phyloP scores from a whole-genome alignment of 2,888 invertebrate genomes.

The Cosmopolites sordidus region DNA sequence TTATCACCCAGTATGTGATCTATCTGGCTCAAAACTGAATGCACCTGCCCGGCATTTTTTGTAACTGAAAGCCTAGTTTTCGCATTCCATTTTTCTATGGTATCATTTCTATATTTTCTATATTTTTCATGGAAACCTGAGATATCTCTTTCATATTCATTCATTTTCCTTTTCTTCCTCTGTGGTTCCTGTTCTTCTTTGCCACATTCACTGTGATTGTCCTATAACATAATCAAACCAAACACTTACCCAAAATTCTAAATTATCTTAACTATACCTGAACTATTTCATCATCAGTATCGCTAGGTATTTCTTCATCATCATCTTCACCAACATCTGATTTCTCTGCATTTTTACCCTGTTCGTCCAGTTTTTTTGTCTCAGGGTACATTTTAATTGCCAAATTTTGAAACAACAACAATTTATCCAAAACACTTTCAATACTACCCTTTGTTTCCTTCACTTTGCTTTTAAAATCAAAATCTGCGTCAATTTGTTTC shows the following conservation, averaged over 20 bases:
- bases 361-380: constrained; percentile 54
- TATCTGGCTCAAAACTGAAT: constrained; percentile 72
- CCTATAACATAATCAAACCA: background rate
- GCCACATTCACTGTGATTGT: constrained; percentile 41
- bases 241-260: background rate
- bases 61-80: constrained; percentile 74
- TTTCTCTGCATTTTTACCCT: constrained; percentile 18
- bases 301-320: constrained; percentile 64
- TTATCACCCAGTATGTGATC: constrained; percentile 78
- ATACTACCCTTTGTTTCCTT: constrained; percentile 55
- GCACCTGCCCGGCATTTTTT: constrained; percentile 54
- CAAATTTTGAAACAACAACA: constrained; percentile 57
- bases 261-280: constrained; percentile 1
- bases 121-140: constrained; percentile 58
- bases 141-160: constrained; percentile 58
- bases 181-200: constrained; percentile 35
- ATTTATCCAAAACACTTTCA: constrained; percentile 60
- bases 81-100: constrained; percentile 93
- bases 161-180: constrained; percentile 54
- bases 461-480: constrained; percentile 53
- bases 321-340: constrained; percentile 37
- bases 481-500: constrained; percentile 38
- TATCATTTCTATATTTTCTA: constrained; percentile 66
- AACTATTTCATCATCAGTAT: constrained; percentile 51
- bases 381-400: constrained; percentile 65